phyloP scores from a whole-genome alignment of 2,888 invertebrate genomes.

The Eustalomyia histrio region DNA sequence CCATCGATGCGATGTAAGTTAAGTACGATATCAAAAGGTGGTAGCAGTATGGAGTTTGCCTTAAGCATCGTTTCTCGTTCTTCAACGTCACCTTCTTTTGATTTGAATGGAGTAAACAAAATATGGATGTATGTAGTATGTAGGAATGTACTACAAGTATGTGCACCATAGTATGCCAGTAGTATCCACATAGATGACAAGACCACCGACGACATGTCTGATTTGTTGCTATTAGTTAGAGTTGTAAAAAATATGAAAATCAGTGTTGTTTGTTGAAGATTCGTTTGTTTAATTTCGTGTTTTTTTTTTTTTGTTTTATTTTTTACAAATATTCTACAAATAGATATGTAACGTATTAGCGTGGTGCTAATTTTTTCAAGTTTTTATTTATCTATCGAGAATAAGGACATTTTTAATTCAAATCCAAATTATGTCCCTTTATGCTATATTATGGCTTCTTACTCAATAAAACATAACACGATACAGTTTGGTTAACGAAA shows the following conservation, averaged over 20 bases:
- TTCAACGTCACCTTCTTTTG: slow-evolving; percentile 28
- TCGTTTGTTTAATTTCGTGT: background rate
- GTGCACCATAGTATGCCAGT: slow-evolving; percentile 14
- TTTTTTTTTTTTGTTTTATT: background rate
- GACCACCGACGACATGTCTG: slow-evolving; percentile 68
- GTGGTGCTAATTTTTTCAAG: too few relatives aligned
- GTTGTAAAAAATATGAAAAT: slow-evolving; percentile 41
- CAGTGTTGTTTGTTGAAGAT: slow-evolving; percentile 43
- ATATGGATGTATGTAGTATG: slow-evolving; percentile 7
- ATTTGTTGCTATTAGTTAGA: slow-evolving; percentile 64
- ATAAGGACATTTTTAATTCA: too few relatives aligned
- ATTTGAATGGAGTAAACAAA: slow-evolving; percentile 15
- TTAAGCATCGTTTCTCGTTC: slow-evolving; percentile 15
- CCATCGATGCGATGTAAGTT: background rate
- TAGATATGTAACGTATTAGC: background rate
- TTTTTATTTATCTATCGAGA: too few relatives aligned
- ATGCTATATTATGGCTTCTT: too few relatives aligned
- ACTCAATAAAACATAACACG: too few relatives aligned
- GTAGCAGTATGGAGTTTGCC: slow-evolving; percentile 50
- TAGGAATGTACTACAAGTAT: background rate
- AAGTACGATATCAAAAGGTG: slow-evolving; percentile 23
- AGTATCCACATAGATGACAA: slow-evolving; percentile 59
- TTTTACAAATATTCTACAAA: background rate
- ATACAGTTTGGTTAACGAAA: too few relatives aligned
- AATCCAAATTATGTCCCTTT: too few relatives aligned